Base-by-base conservation (phyloP, 1,140 invertebrate genomes). In the Euschistus heros region DNA sequence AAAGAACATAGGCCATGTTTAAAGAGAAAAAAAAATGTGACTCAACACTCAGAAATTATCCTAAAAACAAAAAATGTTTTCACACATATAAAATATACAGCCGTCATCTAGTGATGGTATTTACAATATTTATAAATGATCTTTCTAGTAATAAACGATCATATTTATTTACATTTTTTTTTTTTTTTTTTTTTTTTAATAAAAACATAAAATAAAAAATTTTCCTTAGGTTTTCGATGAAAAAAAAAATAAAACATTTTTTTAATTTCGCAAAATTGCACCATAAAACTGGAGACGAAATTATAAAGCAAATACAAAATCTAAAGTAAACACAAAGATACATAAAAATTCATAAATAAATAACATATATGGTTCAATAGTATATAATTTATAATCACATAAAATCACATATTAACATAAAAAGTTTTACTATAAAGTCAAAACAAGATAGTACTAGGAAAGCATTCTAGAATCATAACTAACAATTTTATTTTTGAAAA, bases 61-160 rank as follows among this genome's bases (percentile, higher is more conserved):
- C 54, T 57, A 57, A 22, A 52, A 57, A 57, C 24, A 17, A 57
- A 22, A 24, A 24, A 18, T 57, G 22, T 26, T 57, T 57, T 57
- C 24, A 57, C 22, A 57, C 54, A 57, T 26, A 4, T 57, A 57
- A 22, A 57, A 57, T 57, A 24, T 57, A 57, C 52, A 55, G 52
- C 52, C n/a, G n/a, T 22, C n/a, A 55, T n/a, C 5, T 10, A 15
- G 14, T 17, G 4, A 47, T 22, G 47, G 24, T 57, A 57, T 66
- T 62, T 66, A 66, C 65, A 66, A 30, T 66, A 66, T 66, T 66
- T 66, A 66, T 63, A 63, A n/a, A 27, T 24, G 18, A 22, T 42
- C 26, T 44, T 47, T 30, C 27, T 30, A 27, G 33, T 26, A 22
- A 27, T 30, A 26, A 60, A 30, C 22, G 26, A 18, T 33, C 22